Evolutionary conservation across 2,888 invertebrate species (phyloP).

Genomic region (Tachina lurida): DNA sequence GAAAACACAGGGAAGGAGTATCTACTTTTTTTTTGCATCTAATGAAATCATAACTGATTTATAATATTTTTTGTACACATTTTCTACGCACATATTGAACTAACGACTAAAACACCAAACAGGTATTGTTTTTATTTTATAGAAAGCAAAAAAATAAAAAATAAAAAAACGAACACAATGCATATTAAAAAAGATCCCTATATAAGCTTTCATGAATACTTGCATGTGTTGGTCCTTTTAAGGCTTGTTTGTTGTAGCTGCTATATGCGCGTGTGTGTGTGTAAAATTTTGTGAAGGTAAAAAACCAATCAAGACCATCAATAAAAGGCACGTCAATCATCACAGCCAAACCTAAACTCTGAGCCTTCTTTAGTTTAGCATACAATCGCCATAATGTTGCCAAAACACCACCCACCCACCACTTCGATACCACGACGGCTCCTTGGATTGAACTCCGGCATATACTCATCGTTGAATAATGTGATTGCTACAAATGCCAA

Average conservation of each 20-base stretch:
- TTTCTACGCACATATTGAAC: slow-evolving; percentile 77
- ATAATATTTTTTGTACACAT: slow-evolving; percentile 67
- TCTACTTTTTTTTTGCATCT: slow-evolving; percentile 72
- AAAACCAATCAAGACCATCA: slow-evolving; percentile 82
- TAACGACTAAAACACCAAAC: slow-evolving; percentile 75
- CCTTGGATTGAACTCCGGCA: slow-evolving; percentile 24
- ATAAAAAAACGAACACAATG: background rate
- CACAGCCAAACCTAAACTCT: slow-evolving; percentile 60
- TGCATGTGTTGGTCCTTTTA: slow-evolving; percentile 61
- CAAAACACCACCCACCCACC: slow-evolving; percentile 34
- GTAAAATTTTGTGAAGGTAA: slow-evolving; percentile 33
- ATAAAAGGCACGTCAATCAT: slow-evolving; percentile 83
- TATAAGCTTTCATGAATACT: slow-evolving; percentile 60
- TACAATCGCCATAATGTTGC: slow-evolving; percentile 33
- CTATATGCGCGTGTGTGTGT: background rate
- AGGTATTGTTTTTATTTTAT: slow-evolving; percentile 63
- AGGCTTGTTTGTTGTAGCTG: slow-evolving; percentile 30
- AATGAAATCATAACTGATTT: slow-evolving; percentile 80
- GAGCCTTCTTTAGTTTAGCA: slow-evolving; percentile 36
- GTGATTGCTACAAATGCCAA: slow-evolving; percentile 69
- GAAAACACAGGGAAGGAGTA: background rate
- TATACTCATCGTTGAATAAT: slow-evolving; percentile 66
- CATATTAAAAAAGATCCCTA: background rate
- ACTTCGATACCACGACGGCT: background rate
- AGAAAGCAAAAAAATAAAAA: slow-evolving; percentile 19